phyloP scores from a whole-genome alignment of 2,797 vertebrate species.

The Tangara arthus region DNA sequence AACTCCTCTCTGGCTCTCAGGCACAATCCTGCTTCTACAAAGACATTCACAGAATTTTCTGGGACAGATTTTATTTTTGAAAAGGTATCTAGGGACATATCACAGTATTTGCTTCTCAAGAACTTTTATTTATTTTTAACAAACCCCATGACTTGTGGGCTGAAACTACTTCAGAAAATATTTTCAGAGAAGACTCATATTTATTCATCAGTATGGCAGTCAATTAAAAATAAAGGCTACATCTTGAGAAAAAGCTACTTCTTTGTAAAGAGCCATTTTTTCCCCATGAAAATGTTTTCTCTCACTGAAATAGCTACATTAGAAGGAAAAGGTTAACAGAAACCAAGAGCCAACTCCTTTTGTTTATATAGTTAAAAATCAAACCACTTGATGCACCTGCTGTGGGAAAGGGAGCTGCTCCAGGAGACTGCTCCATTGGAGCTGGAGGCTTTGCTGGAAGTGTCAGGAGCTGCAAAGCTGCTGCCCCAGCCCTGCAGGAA shows the following conservation, averaged over 20 bases:
- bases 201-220: not conserved
- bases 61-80: not conserved
- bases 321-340: slow-evolving; percentile 9
- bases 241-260: not conserved
- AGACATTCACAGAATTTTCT: not conserved
- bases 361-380: slow-evolving; percentile 30
- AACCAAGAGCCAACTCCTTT: not conserved
- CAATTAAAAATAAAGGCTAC: not conserved
- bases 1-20: not conserved
- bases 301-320: not conserved
- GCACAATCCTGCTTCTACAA: not conserved
- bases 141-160: not conserved
- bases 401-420: not conserved
- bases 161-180: slow-evolving; percentile 25
- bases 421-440: not conserved
- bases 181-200: not conserved
- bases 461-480: not conserved
- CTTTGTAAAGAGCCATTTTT: not conserved
- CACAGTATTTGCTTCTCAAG: not conserved
- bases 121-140: slow-evolving; percentile 59
- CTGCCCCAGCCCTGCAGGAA: not conserved
- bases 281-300: not conserved
- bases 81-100: slow-evolving; percentile 1
- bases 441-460: not conserved
- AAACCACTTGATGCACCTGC: not conserved